Conservation (phyloP, 2,888 invertebrate genomes). For the Nomada ferruginata region DNA sequence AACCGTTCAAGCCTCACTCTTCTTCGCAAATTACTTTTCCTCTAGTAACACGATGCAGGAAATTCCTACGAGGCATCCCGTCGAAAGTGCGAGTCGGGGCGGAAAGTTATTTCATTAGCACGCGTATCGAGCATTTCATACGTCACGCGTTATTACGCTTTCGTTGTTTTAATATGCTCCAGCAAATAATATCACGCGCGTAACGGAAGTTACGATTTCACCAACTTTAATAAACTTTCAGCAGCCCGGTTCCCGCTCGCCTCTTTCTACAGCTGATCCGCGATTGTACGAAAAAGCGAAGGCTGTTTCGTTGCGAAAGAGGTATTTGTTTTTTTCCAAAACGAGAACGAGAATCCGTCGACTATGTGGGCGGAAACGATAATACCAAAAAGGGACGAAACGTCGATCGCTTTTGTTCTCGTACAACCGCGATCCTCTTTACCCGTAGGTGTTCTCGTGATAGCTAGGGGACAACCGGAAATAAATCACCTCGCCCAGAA, state of each 20-base stretch:
- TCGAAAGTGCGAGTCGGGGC: constrained; percentile 15
- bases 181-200: constrained; percentile 39
- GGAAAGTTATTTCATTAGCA: constrained; percentile 50
- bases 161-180: constrained; percentile 19
- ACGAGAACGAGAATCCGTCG: constrained; percentile 13
- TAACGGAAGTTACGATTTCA: constrained; percentile 23
- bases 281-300: not conserved
- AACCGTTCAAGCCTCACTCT: not conserved
- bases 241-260: not conserved
- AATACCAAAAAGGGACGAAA: constrained; percentile 4
- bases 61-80: constrained; percentile 1
- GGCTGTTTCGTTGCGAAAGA: not conserved
- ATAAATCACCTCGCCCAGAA: constrained; percentile 55
- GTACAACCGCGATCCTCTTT: constrained; percentile 20
- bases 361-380: constrained; percentile 30
- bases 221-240: constrained; percentile 37
- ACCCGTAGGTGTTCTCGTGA: constrained; percentile 45
- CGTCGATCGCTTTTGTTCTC: constrained; percentile 32
- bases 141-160: constrained; percentile 40
- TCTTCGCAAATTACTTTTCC: not conserved
- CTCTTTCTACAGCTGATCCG: not conserved
- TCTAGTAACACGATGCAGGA: not conserved
- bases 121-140: constrained; percentile 17
- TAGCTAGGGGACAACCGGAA: constrained; percentile 58
- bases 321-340: too few species aligned